Conservation (phyloP, 23 tunicate species). For the Botrylloides violaceus region DNA sequence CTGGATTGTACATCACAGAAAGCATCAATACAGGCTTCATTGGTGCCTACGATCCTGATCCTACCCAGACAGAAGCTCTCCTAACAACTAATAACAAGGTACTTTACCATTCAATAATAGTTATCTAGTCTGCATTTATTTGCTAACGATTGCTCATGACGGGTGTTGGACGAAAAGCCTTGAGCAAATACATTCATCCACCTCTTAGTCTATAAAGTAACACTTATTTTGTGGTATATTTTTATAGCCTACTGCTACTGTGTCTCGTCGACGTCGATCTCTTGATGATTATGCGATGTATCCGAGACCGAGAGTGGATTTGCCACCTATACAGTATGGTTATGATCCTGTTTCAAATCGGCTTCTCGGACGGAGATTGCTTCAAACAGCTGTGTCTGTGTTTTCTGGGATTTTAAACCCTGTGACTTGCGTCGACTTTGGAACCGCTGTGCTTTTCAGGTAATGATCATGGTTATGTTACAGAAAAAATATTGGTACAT, state of each 20-base stretch:
- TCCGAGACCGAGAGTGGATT: not conserved
- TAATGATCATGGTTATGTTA: slow-evolving; percentile 7
- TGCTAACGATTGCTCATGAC: not conserved
- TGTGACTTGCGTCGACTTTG: slow-evolving; percentile 53
- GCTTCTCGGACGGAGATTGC: slow-evolving; percentile 25
- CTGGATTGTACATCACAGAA: slow-evolving; percentile 60
- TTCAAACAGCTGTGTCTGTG: slow-evolving; percentile 21
- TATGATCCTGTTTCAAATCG: slow-evolving; percentile 7
- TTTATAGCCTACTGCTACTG: slow-evolving; percentile 1
- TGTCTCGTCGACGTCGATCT: not conserved
- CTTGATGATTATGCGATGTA: slow-evolving; percentile 13
- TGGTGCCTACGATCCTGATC: slow-evolving; percentile 72
- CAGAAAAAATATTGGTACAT: not conserved
- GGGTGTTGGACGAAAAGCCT: too few species aligned
- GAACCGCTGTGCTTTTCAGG: slow-evolving; percentile 54
- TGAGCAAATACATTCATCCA: not conserved
- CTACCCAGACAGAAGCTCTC: slow-evolving; percentile 13
- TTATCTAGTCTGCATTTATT: not conserved
- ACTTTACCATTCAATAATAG: too few species aligned
- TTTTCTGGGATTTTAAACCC: slow-evolving; percentile 79
- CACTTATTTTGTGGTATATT: too few species aligned
- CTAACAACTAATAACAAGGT: slow-evolving; percentile 26
- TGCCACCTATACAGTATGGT: not conserved
- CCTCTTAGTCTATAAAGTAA: slow-evolving; percentile 1
- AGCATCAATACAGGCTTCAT: slow-evolving; percentile 28